phyloP scores from a whole-genome alignment of 2,113 vertebrate genomes.

The Tupaia chinensis region DNA sequence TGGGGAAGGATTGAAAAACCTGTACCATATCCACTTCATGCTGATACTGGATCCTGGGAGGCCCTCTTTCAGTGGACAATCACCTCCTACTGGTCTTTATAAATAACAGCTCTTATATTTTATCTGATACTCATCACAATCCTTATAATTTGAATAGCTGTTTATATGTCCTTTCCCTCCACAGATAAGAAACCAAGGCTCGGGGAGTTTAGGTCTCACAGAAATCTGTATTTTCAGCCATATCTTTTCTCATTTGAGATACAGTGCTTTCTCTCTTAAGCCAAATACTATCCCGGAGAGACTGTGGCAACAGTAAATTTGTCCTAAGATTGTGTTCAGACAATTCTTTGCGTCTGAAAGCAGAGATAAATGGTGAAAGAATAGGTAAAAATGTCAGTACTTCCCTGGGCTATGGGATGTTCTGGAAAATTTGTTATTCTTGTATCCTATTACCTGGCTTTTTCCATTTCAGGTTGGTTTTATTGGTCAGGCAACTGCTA shows the following conservation, averaged over 20 bases:
- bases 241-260: conserved; percentile 27
- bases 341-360: conserved; percentile 42
- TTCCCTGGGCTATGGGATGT: background rate
- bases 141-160: conserved; percentile 1
- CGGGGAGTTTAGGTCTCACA: background rate
- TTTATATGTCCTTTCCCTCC: background rate
- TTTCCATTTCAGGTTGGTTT: conserved; percentile 7
- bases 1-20: background rate
- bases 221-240: background rate
- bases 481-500: background rate
- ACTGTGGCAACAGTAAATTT: conserved; percentile 27
- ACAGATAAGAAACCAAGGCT: background rate
- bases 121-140: background rate
- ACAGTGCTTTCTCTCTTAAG: conserved; percentile 46
- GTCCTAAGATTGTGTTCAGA: background rate
- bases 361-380: conserved; percentile 20
- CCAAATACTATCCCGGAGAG: conserved; percentile 1
- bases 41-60: background rate
- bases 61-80: background rate
- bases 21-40: background rate
- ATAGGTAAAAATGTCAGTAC: conserved; percentile 48
- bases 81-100: background rate
- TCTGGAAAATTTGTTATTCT: conserved; percentile 18
- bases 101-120: background rate
- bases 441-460: background rate